phyloP scores from a whole-genome alignment of 2,113 vertebrate genomes.

The Apodemus sylvaticus region DNA sequence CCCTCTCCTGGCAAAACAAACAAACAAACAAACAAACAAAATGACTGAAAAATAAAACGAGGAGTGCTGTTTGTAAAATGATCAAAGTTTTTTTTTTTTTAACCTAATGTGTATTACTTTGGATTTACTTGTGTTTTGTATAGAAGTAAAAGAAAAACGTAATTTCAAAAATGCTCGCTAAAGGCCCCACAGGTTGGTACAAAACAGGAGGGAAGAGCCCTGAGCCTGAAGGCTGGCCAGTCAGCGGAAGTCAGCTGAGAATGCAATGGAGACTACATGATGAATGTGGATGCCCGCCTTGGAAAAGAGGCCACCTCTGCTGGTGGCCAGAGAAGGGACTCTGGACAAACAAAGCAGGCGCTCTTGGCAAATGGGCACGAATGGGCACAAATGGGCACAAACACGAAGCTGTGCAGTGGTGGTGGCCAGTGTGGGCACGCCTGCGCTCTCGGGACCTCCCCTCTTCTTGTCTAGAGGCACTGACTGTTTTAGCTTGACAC shows the following conservation, averaged over 20 bases:
- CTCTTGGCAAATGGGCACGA: not conserved
- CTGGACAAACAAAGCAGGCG: not conserved
- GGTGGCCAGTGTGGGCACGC: not conserved
- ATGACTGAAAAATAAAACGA: constrained; percentile 45
- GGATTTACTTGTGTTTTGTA: constrained; percentile 30
- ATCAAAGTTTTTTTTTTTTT: constrained; percentile 38
- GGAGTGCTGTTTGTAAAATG: constrained; percentile 67
- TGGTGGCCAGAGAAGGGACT: not conserved
- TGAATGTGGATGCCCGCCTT: not conserved
- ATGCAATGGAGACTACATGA: not conserved
- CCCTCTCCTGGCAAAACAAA: not conserved
- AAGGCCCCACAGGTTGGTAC: not conserved
- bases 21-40: no score
- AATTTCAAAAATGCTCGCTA: not conserved
- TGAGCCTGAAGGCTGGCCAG: not conserved
- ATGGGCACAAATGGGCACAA: not conserved
- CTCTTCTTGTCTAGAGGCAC: not conserved
- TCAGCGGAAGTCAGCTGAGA: not conserved
- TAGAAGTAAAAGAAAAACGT: not conserved
- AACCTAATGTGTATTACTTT: constrained; percentile 70
- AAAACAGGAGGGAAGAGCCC: not conserved
- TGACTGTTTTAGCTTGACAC: not conserved
- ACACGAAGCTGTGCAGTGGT: not conserved
- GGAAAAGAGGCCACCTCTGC: not conserved
- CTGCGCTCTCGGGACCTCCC: not conserved